phyloP scores from a whole-genome alignment of 2,113 vertebrate genomes.

The Antennarius striatus region DNA sequence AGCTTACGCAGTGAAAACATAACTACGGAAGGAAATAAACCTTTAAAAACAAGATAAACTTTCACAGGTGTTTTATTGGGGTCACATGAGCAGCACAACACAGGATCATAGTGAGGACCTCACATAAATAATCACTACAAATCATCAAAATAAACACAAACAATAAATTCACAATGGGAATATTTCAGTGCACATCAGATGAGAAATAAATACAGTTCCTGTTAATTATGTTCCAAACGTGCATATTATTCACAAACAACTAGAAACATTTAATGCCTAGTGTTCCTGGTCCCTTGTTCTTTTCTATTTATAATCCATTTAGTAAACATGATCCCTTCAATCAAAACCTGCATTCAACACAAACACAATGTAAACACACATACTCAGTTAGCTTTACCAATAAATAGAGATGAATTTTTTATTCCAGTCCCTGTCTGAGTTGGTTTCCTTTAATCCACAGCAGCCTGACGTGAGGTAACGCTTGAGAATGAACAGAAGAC shows the following conservation, averaged over 20 bases:
- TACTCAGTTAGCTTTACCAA: conserved; percentile 21
- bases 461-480: neutral
- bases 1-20: no score
- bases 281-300: neutral
- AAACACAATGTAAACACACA: conserved; percentile 44
- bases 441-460: neutral
- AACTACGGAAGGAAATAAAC: no score
- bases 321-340: neutral
- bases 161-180: conserved; percentile 12
- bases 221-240: no score
- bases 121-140: conserved; percentile 24
- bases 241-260: no score
- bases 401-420: conserved; percentile 45
- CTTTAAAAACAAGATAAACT: no score
- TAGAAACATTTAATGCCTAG: no score
- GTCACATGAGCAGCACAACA: conserved; percentile 51
- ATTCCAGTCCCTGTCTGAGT: conserved; percentile 2
- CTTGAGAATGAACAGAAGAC: neutral
- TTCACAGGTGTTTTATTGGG: conserved; percentile 55
- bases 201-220: neutral
- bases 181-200: conserved; percentile 37
- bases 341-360: neutral
- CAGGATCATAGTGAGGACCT: neutral
- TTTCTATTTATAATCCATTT: neutral
- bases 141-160: conserved; percentile 23